Percentiles rank a stretch among this genome's conserved stretches.
Conservation (phyloP, 2,797 vertebrate species). For the Streptopelia turtur region DNA sequence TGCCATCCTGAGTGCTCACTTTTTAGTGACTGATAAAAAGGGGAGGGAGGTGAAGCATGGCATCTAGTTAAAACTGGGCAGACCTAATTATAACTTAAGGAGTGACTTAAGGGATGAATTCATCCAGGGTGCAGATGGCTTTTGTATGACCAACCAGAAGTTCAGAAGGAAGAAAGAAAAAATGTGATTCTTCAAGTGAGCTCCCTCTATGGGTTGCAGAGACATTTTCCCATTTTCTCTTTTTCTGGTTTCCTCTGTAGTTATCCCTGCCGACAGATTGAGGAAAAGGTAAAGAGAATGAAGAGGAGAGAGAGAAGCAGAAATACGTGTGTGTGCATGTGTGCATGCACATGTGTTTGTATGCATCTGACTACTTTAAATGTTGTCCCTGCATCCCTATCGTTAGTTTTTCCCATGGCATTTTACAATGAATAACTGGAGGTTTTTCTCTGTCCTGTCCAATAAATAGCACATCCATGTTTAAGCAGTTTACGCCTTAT, state of each 20-base stretch:
- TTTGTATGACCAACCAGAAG: not conserved
- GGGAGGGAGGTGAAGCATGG: not conserved
- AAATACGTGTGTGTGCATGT: not conserved
- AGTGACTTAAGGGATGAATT: not conserved
- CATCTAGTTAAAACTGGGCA: not conserved
- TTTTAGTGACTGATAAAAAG: slow-evolving; percentile 8
- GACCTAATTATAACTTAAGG: not conserved
- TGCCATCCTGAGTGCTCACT: not conserved
- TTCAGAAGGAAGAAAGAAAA: not conserved
- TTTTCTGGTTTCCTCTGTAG: slow-evolving; percentile 21
- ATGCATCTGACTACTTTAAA: not conserved
- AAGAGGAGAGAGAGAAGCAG: not conserved
- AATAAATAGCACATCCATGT: not conserved
- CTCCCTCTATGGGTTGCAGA: not conserved
- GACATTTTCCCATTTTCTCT: not conserved
- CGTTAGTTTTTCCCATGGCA: not conserved
- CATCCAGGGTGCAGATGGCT: not conserved
- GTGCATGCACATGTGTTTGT: not conserved
- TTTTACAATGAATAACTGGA: not conserved
- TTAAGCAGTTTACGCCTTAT: not conserved
- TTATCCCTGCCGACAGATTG: not conserved
- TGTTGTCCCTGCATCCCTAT: not conserved
- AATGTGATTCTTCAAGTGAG: not conserved
- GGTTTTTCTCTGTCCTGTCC: not conserved
- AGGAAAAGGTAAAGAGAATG: not conserved